Evolutionary conservation across 1,140 invertebrate species (phyloP).

Genomic region (Anagrus nilaparvatae): DNA sequence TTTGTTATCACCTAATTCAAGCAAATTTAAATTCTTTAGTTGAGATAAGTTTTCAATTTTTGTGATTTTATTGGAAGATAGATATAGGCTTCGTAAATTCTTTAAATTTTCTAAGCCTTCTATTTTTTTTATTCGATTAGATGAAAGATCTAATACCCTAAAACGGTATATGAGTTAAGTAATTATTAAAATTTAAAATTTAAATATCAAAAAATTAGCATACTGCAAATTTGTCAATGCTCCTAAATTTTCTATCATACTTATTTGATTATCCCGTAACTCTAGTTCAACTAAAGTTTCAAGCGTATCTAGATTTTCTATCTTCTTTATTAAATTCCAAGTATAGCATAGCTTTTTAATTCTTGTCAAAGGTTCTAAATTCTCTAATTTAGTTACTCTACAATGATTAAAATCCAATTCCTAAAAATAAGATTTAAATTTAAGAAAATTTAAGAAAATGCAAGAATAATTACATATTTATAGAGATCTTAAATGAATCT

Average conservation of each 20-base stretch:
- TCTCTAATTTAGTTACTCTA: constrained; percentile 69
- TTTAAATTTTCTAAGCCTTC: constrained; percentile 69
- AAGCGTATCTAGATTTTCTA: constrained; percentile 74
- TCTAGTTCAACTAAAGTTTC: constrained; percentile 77
- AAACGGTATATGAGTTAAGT: constrained; percentile 23
- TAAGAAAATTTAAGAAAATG: too few species aligned
- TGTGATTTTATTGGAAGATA: constrained; percentile 87
- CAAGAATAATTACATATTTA: not conserved
- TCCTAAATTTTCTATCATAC: constrained; percentile 80
- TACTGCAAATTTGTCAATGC: constrained; percentile 82
- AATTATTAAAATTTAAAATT: constrained; percentile 4
- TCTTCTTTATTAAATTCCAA: constrained; percentile 93
- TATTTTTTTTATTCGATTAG: constrained; percentile 88
- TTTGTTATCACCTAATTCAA: constrained; percentile 94
- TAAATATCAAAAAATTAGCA: constrained; percentile 35
- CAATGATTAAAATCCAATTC: constrained; percentile 84
- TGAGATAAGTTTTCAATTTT: constrained; percentile 87
- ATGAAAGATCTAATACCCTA: constrained; percentile 90
- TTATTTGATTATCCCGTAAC: constrained; percentile 94
- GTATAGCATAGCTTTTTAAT: constrained; percentile 76
- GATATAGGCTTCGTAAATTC: constrained; percentile 79
- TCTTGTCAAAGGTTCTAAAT: constrained; percentile 62
- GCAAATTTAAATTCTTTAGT: constrained; percentile 65
- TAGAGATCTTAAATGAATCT: constrained; percentile 1
- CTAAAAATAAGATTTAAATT: constrained; percentile 25